These are phyloP conservation scores for Eleutherodactylus coqui DNA, from an alignment of 2,797 vertebrate genomes.

Conservation along the genomic window DNA sequence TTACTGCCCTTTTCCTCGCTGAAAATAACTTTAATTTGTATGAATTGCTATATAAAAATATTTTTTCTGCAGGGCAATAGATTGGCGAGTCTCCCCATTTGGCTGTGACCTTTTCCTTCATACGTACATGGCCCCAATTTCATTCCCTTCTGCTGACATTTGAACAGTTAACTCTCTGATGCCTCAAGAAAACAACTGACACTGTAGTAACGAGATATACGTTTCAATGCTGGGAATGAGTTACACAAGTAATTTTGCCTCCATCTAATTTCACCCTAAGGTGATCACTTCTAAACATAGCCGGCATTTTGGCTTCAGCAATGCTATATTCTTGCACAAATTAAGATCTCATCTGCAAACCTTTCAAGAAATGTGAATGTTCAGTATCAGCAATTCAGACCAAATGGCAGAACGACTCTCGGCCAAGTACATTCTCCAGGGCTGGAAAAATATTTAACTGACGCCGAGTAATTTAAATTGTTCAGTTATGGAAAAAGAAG, in stretches of 20 bases:
- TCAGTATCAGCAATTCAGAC: slow-evolving; percentile 17
- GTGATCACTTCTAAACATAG: slow-evolving; percentile 54
- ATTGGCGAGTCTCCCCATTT: slow-evolving; percentile 52
- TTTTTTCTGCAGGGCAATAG: slow-evolving; percentile 51
- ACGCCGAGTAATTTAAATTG: not conserved
- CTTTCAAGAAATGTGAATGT: slow-evolving; percentile 33
- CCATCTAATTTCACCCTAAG: slow-evolving; percentile 51
- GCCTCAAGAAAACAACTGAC: slow-evolving; percentile 44
- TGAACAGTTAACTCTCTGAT: slow-evolving; percentile 55
- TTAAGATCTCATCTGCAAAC: slow-evolving; percentile 51
- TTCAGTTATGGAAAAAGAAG: slow-evolving; percentile 5
- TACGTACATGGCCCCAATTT: slow-evolving; percentile 56
- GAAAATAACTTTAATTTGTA: slow-evolving; percentile 53
- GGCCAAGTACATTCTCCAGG: slow-evolving; percentile 24
- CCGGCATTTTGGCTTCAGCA: slow-evolving; percentile 30
- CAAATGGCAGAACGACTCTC: not conserved
- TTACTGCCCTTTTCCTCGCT: slow-evolving; percentile 50
- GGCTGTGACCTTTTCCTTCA: slow-evolving; percentile 55
- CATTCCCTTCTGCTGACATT: slow-evolving; percentile 56
- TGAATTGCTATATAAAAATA: slow-evolving; percentile 57
- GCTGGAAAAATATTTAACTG: slow-evolving; percentile 18
- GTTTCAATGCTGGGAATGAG: slow-evolving; percentile 6
- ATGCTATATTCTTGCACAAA: slow-evolving; percentile 27
- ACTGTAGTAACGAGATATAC: not conserved
- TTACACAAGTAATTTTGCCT: slow-evolving; percentile 40